Conservation (phyloP, 2,888 invertebrate species). For the Dastarcus helophoroides region DNA sequence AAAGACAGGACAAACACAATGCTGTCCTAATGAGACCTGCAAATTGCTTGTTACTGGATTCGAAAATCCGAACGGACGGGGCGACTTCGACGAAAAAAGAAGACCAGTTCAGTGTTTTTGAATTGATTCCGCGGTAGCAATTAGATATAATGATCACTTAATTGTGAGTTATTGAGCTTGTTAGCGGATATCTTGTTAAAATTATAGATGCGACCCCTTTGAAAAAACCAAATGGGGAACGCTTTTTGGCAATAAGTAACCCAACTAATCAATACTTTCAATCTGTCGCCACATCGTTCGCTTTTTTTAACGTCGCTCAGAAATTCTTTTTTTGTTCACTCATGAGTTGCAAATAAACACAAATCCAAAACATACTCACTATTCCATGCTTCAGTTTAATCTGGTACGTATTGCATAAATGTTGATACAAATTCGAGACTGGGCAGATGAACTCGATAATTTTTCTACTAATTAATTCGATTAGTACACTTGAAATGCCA, state of each 20-base stretch:
- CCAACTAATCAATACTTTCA: too few relatives aligned
- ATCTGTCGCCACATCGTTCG: too few relatives aligned
- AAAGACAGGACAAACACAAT: conserved; percentile 11
- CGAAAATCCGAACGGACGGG: conserved; percentile 31
- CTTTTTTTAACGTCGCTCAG: too few relatives aligned
- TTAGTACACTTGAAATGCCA: too few relatives aligned
- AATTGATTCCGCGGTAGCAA: conserved; percentile 32
- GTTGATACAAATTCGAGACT: too few relatives aligned
- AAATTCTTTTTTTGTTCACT: too few relatives aligned
- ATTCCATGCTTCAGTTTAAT: too few relatives aligned
- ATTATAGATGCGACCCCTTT: conserved; percentile 27
- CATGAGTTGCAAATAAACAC: too few relatives aligned
- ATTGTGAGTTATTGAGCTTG: conserved; percentile 38
- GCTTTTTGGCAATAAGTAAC: conserved; percentile 3
- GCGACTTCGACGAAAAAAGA: conserved; percentile 25
- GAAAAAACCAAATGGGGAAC: conserved; percentile 2
- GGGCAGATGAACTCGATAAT: too few relatives aligned
- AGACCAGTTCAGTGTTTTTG: conserved; percentile 23
- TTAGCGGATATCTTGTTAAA: conserved; percentile 33
- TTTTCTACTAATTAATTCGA: too few relatives aligned
- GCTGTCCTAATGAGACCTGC: conserved; percentile 33
- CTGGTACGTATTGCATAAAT: too few relatives aligned
- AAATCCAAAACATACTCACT: too few relatives aligned
- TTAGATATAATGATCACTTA: conserved; percentile 38
- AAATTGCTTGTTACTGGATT: conserved; percentile 35